phyloP scores from a whole-genome alignment of 2,888 invertebrate genomes.

The Tenthredo mesomela region DNA sequence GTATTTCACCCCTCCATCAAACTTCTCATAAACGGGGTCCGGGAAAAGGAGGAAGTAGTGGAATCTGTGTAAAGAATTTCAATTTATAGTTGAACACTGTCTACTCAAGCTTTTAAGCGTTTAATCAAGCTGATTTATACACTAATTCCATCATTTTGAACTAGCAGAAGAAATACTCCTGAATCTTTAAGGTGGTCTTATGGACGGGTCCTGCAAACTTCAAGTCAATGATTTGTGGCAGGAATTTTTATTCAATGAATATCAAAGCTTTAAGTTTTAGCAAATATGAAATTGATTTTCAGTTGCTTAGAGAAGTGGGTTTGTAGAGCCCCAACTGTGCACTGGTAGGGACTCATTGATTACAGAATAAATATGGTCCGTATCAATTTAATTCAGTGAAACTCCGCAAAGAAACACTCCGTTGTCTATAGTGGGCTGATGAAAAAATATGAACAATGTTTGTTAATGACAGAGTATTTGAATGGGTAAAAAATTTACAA shows the following conservation, averaged over 20 bases:
- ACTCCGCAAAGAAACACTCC: background rate
- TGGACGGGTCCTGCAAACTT: no score
- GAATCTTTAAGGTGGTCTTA: no score
- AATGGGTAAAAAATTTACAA: background rate
- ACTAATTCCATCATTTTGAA: no score
- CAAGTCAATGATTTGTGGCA: no score
- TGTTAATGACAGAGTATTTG: background rate
- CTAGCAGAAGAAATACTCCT: no score
- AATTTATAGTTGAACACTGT: background rate
- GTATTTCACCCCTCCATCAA: conserved; percentile 94
- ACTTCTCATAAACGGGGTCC: conserved; percentile 93
- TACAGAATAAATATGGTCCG: background rate
- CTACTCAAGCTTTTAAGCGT: no score
- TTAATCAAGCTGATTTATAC: background rate
- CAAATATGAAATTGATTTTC: no score
- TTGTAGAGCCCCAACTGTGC: background rate
- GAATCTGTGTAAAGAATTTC: conserved; percentile 78
- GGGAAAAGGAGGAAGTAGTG: conserved; percentile 93
- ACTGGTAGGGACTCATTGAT: background rate
- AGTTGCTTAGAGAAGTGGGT: no score
- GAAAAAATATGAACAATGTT: background rate
- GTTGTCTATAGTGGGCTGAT: no score
- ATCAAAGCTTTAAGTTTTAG: no score
- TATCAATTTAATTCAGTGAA: background rate
- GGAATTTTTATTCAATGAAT: no score